Percentiles rank a stretch among this genome's conserved stretches.
phyloP scores from a whole-genome alignment of 2,113 vertebrate genomes.

The Erythrocercus mccallii region DNA sequence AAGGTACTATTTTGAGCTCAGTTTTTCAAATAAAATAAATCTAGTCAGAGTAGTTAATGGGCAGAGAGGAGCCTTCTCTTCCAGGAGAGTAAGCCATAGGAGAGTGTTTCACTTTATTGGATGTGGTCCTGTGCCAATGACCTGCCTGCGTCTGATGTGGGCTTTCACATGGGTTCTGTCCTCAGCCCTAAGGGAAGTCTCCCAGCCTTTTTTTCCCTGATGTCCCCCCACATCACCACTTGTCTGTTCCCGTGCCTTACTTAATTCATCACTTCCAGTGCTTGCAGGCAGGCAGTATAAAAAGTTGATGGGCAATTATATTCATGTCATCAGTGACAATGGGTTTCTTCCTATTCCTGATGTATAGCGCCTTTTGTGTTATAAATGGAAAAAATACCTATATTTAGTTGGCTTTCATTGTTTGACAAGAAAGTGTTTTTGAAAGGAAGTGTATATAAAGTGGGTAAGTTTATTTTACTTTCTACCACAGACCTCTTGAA shows the following conservation, averaged over 20 bases:
- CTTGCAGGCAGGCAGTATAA: neutral
- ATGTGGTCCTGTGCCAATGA: neutral
- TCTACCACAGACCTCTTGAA: neutral
- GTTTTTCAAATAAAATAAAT: constrained; percentile 46
- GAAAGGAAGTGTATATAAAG: neutral
- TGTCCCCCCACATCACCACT: neutral
- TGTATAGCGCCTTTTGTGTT: neutral
- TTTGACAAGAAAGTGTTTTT: neutral
- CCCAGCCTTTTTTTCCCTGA: neutral
- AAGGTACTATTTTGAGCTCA: constrained; percentile 53
- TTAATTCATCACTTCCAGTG: neutral
- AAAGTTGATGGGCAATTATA: neutral
- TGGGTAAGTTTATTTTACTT: neutral
- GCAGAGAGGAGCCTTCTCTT: constrained; percentile 2
- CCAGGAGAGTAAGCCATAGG: neutral
- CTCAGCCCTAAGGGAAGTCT: neutral
- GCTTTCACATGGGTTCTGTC: neutral
- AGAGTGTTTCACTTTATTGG: neutral
- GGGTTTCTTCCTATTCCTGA: neutral
- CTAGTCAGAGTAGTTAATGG: constrained; percentile 3
- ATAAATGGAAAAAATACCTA: neutral
- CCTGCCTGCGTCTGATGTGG: neutral
- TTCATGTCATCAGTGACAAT: neutral
- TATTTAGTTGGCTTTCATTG: neutral
- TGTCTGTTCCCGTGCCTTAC: neutral